Percentiles rank a stretch among this genome's conserved stretches.
Conservation (phyloP, 2,797 vertebrate species). For the Scolopax rusticola region DNA sequence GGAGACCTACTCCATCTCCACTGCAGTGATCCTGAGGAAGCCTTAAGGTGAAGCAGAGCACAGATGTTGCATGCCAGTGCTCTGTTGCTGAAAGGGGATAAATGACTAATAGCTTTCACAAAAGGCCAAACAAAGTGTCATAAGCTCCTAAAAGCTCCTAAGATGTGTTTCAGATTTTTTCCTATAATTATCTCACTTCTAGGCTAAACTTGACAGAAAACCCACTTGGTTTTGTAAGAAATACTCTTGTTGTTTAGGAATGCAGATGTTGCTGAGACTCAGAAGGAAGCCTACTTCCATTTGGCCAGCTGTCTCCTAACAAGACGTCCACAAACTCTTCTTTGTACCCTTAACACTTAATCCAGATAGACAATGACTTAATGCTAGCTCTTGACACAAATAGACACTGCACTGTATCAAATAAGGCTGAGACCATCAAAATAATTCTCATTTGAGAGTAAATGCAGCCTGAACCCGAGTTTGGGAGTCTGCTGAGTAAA, state of each 20-base stretch:
- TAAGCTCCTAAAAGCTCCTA: conserved; percentile 54
- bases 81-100: neutral
- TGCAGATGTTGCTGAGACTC: conserved; percentile 21
- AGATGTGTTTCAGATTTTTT: conserved; percentile 28
- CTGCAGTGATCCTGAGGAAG: neutral
- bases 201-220: conserved; percentile 46
- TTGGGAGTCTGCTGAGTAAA: conserved; percentile 53
- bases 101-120: conserved; percentile 40
- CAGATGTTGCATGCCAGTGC: neutral
- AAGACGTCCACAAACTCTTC: conserved; percentile 28
- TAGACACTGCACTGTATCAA: neutral
- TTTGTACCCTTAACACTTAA: conserved; percentile 30
- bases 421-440: conserved; percentile 33
- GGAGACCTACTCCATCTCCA: neutral
- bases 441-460: conserved; percentile 46
- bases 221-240: conserved; percentile 46
- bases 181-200: conserved; percentile 53
- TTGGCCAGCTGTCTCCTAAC: conserved; percentile 29
- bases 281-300: conserved; percentile 19
- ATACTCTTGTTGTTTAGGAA: conserved; percentile 30
- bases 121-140: conserved; percentile 44
- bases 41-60: neutral
- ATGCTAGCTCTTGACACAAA: conserved; percentile 55
- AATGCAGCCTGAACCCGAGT: conserved; percentile 30
- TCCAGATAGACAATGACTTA: conserved; percentile 52